Evolutionary conservation across 1,140 invertebrate genomes (phyloP), one percentile per base, ranked within the genome.

Genomic region (Ceratosolen fusciceps): DNA sequence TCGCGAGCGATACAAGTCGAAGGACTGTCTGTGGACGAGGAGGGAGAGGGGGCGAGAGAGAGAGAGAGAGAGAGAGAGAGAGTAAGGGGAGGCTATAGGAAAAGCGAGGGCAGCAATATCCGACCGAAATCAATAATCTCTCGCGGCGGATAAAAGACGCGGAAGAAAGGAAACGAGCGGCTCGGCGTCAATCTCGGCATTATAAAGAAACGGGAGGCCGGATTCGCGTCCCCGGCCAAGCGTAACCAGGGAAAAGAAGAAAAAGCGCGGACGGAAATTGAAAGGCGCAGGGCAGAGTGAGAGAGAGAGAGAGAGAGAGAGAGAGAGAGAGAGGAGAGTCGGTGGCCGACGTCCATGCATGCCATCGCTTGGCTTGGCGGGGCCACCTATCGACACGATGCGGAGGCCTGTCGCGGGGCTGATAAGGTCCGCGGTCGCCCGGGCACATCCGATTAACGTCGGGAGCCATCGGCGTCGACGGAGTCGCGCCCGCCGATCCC

Each of bases 351-450:
- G 39, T 5, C 52, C 39, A 12, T 4, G 56, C 24, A 12, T 24
- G 24, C 31, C n/a, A n/a, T n/a, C n/a, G n/a, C n/a, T n/a, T n/a
- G n/a, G n/a, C n/a, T n/a, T 37, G 29, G 4, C 29, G 26, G 73
- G 65, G 67, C 62, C 49, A 58, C 74, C 67, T 52, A 78, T 83
- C 72, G 8, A 43, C 19, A 65, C 26, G 19, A 12, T 21, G n/a
- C 26, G 34, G 58, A 62, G 54, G 83, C 70, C 82, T 84, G 83
- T 83, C 80, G 79, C 81, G 74, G 54, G 5, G 34, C 76, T 71
- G 83, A 83, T 84, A 83, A 82, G 77, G 26, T 52, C 39, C 26
- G 16, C 19, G 62, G n/a, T n/a, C 71, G 47, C 56, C 70, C 65
- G 62, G 72, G 72, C 74, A 71, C 70, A 58, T 76, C 81, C 79